These are phyloP conservation scores for Syndactyla subalaris DNA, from an alignment of 2,797 vertebrate genomes.

Conservation along the genomic window DNA sequence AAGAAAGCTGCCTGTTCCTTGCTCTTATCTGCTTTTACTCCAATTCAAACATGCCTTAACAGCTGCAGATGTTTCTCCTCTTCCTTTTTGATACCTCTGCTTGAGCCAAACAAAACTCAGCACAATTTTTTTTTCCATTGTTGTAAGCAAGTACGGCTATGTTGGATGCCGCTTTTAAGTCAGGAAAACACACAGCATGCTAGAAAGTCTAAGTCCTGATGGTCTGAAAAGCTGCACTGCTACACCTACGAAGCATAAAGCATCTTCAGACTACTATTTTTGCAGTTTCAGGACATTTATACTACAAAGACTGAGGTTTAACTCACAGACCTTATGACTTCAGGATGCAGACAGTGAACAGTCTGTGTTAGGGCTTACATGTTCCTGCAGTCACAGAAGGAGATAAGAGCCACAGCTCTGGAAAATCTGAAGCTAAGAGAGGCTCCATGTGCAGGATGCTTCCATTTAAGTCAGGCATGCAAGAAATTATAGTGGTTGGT, in stretches of 20 bases:
- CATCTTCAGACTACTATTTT: background rate
- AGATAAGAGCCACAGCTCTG: background rate
- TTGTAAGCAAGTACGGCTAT: background rate
- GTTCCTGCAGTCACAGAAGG: background rate
- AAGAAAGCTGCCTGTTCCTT: background rate
- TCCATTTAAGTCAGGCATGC: background rate
- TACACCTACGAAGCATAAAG: background rate
- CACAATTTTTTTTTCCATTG: background rate
- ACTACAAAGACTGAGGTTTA: background rate
- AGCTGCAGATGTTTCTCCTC: constrained; percentile 18
- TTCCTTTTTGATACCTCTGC: background rate
- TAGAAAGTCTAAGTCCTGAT: background rate
- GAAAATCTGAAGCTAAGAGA: background rate
- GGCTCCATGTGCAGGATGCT: background rate
- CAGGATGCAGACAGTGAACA: background rate
- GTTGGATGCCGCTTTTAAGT: background rate
- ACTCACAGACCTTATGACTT: background rate
- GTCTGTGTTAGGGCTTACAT: background rate
- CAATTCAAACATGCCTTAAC: background rate
- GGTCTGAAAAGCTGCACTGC: background rate
- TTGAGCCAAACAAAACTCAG: background rate
- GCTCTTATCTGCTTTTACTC: background rate
- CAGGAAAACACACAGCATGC: background rate
- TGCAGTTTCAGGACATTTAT: background rate
- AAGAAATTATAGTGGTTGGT: background rate